Base-by-base conservation (phyloP, 2,888 invertebrate species). In the Cataglyphis albicans region DNA sequence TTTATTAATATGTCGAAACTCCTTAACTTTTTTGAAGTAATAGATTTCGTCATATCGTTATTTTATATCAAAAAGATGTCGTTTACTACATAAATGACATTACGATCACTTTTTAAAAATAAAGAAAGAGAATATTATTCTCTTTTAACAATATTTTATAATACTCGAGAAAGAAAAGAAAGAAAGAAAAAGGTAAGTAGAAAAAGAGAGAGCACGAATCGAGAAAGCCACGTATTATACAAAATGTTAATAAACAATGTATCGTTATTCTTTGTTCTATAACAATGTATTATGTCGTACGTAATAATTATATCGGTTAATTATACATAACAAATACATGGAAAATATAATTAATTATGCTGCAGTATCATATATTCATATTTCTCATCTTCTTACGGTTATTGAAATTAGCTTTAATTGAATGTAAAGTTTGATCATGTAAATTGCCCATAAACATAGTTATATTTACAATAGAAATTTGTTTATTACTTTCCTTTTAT, bases 1-100 rank as follows among this genome's bases (percentile, higher is more conserved):
- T 70, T 78, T 59, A 78, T 78, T 78, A 72, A 57, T 72, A 32
- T 59, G 41, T 78, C 59, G 44, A 78, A 44, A 72, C 21, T 44
- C 21, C 73, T 57, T 72, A 70, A 72, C 44, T 72, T 44, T 41
- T 59, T 41, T 72, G 38, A 70, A 68, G 70, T 76, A 76, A 76
- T 76, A 72, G 41, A 29, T 68, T 41, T 70, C 68, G 57, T 78
- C 32, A 32, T 41, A 57, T 78, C 76, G 10, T 44, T 32, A 21
- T 78, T 78, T 44, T 44, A 59, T 78, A 72, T 21, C 32, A 59
- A 76, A 68, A 55, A 70, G 25, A 1, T 35, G 32, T 29, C 25
- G 32, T 35, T 41, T 18, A 21, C 21, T 59, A 70, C 5, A 18
- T 29, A 76, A 55, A 68, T n/a, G 38, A 38, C 38, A 55, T 78